Conservation (phyloP, 2,113 vertebrate genomes). For the Menidia beryllina region DNA sequence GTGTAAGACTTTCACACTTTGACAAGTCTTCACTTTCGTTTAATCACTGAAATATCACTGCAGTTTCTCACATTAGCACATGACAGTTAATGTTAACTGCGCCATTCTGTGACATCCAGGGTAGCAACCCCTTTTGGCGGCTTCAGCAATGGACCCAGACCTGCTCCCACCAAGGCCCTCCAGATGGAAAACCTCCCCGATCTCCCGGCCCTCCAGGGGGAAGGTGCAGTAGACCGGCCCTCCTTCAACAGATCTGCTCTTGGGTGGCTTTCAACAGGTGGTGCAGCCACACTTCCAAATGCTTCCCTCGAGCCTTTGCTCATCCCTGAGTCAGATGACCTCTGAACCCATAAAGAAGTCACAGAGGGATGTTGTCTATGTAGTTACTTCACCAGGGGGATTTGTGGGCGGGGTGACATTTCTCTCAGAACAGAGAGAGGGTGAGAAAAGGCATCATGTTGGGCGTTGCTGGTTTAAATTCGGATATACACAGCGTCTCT, state of each 20-base stretch:
- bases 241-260: constrained; percentile 94
- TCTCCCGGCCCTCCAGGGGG: constrained; percentile 81
- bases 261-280: constrained; percentile 87
- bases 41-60: constrained; percentile 53
- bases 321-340: constrained; percentile 94
- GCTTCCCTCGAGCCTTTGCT: constrained; percentile 74
- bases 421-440: constrained; percentile 26
- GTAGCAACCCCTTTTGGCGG: constrained; percentile 95
- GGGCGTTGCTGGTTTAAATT: constrained; percentile 17
- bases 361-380: constrained; percentile 39
- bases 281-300: constrained; percentile 77
- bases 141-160: constrained; percentile 88
- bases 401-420: constrained; percentile 12
- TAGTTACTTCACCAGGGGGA: constrained; percentile 30
- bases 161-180: constrained; percentile 83
- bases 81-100: constrained; percentile 30
- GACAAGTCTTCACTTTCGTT: constrained; percentile 33
- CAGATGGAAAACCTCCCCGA: constrained; percentile 84
- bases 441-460: constrained; percentile 18
- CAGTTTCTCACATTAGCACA: constrained; percentile 41
- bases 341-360: constrained; percentile 80
- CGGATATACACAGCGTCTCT: constrained; percentile 5
- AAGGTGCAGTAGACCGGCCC: constrained; percentile 82
- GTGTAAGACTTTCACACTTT: constrained; percentile 7
- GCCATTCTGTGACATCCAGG: constrained; percentile 78